A percentile compares a stretch with the other conserved stretches of the same genome.
These are phyloP conservation scores for Bombus superbus DNA, from an alignment of 1,140 invertebrate species.

Conservation along the genomic window DNA sequence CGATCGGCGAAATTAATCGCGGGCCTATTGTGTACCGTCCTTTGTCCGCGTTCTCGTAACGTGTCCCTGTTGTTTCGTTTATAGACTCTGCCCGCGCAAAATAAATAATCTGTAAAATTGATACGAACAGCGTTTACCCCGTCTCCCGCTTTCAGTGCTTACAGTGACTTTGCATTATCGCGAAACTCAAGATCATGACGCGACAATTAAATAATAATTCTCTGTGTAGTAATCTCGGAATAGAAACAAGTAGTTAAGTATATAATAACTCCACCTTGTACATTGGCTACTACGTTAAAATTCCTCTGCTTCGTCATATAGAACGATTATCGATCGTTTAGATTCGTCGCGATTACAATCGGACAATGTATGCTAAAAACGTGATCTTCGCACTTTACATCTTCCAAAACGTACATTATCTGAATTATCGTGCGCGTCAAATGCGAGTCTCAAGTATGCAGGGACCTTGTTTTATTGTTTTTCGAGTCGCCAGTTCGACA, in stretches of 20 bases:
- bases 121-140: too few species aligned
- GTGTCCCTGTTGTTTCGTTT: background rate
- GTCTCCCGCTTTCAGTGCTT: too few species aligned
- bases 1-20: slow-evolving; percentile 28
- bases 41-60: background rate
- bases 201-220: too few species aligned
- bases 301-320: too few species aligned
- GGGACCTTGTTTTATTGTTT: background rate
- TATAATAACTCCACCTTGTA: background rate
- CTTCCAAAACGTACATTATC: background rate
- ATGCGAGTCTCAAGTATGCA: background rate
- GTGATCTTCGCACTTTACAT: background rate
- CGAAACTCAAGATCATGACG: background rate
- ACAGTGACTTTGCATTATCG: background rate
- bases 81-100: background rate
- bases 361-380: too few species aligned
- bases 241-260: background rate
- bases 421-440: background rate
- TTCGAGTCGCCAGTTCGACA: background rate
- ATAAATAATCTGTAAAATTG: background rate
- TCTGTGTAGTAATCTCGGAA: background rate
- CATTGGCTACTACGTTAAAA: too few species aligned
- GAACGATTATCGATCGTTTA: too few species aligned
- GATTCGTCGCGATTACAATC: too few species aligned
- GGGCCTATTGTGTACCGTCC: background rate